A percentile compares a stretch with the other conserved stretches of the same genome.
These are phyloP conservation scores for Lysiphlebus fabarum DNA, from an alignment of 1,140 invertebrate genomes.

Conservation along the genomic window DNA sequence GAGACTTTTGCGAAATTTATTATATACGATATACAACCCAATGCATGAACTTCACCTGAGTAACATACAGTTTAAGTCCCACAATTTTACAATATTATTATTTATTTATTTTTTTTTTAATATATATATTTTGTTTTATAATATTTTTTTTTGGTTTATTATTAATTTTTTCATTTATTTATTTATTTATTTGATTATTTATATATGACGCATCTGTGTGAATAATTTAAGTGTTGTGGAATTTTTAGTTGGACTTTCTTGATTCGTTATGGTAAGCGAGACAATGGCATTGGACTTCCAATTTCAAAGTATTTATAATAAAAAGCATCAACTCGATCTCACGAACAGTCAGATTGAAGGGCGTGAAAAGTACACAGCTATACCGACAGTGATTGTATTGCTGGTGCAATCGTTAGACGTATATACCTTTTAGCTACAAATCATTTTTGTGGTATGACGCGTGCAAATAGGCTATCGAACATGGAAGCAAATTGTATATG, in stretches of 20 bases:
- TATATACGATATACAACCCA: conserved; percentile 35
- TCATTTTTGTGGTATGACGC: conserved; percentile 25
- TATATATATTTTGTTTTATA: neutral
- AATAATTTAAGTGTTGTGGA: conserved; percentile 9
- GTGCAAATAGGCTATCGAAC: no score
- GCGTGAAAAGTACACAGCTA: conserved; percentile 37
- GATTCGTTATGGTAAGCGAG: conserved; percentile 5
- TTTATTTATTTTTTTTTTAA: conserved; percentile 18
- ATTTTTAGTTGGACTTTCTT: conserved; percentile 12
- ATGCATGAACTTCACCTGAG: conserved; percentile 29
- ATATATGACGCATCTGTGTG: conserved; percentile 8
- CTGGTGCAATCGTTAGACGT: neutral
- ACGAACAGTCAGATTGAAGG: conserved; percentile 41
- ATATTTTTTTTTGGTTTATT: neutral
- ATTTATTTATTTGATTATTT: neutral
- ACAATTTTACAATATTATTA: conserved; percentile 1
- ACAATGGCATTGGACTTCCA: conserved; percentile 13
- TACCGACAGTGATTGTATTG: neutral
- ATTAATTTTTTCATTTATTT: neutral
- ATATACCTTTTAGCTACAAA: conserved; percentile 34
- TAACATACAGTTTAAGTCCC: conserved; percentile 21
- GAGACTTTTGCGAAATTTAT: conserved; percentile 31
- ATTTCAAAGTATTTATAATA: conserved; percentile 16
- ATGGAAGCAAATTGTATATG: no score
- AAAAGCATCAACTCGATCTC: conserved; percentile 8